A percentile compares a stretch with the other conserved stretches of the same genome.
These are phyloP conservation scores for Lepetodrilus schrolli DNA, from an alignment of 2,888 invertebrate species.

Conservation along the genomic window DNA sequence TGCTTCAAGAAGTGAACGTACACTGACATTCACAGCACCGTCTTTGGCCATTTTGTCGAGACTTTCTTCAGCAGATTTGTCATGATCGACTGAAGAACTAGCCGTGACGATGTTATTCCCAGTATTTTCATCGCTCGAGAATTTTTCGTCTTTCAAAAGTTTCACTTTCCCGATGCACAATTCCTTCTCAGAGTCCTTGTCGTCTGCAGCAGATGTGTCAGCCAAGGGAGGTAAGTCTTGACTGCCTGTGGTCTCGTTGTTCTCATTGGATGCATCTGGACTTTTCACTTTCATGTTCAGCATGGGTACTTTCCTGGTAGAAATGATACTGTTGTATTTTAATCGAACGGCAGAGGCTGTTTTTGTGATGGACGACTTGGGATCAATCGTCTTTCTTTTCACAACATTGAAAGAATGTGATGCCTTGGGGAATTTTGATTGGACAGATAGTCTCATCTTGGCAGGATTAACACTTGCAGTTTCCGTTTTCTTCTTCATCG, in stretches of 20 bases:
- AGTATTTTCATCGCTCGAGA: not conserved
- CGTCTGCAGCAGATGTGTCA: slow-evolving; percentile 38
- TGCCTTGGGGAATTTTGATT: not conserved
- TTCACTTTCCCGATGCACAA: not conserved
- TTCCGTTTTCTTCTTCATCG: slow-evolving; percentile 36
- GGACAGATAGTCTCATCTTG: not conserved
- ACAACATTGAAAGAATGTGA: slow-evolving; percentile 13
- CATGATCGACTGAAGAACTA: not conserved
- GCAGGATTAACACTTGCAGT: not conserved
- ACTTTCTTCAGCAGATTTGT: not conserved
- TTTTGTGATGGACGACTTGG: slow-evolving; percentile 50
- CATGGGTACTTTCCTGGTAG: slow-evolving; percentile 34
- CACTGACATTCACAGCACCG: slow-evolving; percentile 22
- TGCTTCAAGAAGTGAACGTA: no score
- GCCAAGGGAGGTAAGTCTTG: slow-evolving; percentile 20
- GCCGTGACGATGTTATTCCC: not conserved
- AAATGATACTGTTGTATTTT: slow-evolving; percentile 65
- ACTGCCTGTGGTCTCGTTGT: not conserved
- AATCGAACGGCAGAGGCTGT: slow-evolving; percentile 66
- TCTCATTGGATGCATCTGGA: not conserved
- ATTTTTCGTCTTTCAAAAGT: not conserved
- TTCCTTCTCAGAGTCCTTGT: slow-evolving; percentile 38
- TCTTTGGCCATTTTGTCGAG: not conserved
- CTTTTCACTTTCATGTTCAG: slow-evolving; percentile 35
- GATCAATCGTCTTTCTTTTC: slow-evolving; percentile 34